phyloP scores from a whole-genome alignment of 1,140 invertebrate genomes.

The Eurosta solidaginis region DNA sequence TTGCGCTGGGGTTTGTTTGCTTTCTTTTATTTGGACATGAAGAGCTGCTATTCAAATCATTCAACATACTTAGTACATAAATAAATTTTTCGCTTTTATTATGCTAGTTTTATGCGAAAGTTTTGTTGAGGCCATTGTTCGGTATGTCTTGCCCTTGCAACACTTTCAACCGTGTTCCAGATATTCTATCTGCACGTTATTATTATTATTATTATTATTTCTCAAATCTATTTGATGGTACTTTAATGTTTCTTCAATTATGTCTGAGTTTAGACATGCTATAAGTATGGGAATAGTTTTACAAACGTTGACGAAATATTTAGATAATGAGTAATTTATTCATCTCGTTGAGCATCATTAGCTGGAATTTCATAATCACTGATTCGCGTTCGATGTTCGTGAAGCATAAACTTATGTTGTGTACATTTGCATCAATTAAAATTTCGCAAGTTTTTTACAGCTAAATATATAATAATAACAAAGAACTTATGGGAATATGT shows the following conservation, averaged over 20 bases:
- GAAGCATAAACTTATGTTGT: background rate
- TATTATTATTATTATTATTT: background rate
- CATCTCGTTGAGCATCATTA: background rate
- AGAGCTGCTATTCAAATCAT: slow-evolving; percentile 23
- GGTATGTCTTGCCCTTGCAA: slow-evolving; percentile 18
- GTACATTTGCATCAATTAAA: slow-evolving; percentile 5
- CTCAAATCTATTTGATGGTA: background rate
- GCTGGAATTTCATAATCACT: background rate
- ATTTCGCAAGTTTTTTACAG: background rate
- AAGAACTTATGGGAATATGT: background rate
- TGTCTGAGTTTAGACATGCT: background rate
- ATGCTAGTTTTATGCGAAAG: background rate
- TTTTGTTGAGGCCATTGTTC: slow-evolving; percentile 11
- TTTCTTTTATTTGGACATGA: background rate
- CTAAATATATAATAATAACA: background rate
- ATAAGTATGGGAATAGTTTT: background rate
- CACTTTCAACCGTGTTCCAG: background rate
- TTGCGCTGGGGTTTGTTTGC: background rate
- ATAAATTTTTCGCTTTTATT: background rate
- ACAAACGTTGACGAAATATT: background rate
- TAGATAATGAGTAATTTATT: background rate
- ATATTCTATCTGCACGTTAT: background rate
- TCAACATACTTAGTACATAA: no score
- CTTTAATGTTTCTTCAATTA: background rate
- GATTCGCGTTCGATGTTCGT: background rate